Base-by-base conservation (phyloP, 2,113 vertebrate genomes). In the Halcyon senegalensis region DNA sequence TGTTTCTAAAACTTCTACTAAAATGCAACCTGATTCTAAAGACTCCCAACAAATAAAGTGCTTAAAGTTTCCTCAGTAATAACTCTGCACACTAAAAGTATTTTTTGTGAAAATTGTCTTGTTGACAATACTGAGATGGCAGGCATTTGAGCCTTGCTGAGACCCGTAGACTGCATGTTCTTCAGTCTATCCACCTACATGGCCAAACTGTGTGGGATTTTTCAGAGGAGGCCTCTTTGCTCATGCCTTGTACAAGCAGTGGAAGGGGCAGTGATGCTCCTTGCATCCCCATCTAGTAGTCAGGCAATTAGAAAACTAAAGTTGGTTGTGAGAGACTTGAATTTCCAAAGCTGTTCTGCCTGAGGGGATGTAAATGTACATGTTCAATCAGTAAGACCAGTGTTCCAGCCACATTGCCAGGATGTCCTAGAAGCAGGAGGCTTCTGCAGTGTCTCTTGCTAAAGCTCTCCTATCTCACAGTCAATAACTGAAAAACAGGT, bases 181-280 rank as follows among this genome's bases (percentile, higher is more conserved):
- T 84, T 87, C 31, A n/a, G 5, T 16, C 23, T 75, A 28, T 37
- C 4, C 37, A 78, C 10, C 10, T 84, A 35, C 4, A 2, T 24
- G 7, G 15, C 10, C 69, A 78, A 46, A 19, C 16, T 37, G 10
- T 27, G 18, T 9, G 2, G 0, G 0, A 8, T n/a, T 69, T 73
- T 76, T 87, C 27, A 43, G 28, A 91, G 55, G 30, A 67, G 3
- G 1, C 12, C 28, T 77, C n/a, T 67, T 33, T 79, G 8, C 13
- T 59, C 55, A 75, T 28, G n/a, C 16, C 30, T 56, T 84, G 20
- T 11, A 81, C 13, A 64, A 82, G 15, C 41, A 50, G 13, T 30
- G 24, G 20, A 76, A 67, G 31, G 18, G 5, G 6, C 41, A 91
- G 7, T 43, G 33, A 30, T 78, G 30, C 5, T 75, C 7, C 25